Evolutionary conservation across 2,113 vertebrate genomes (phyloP), one percentile per base, ranked within the genome.

Genomic region (Diphyllodes magnificus): DNA sequence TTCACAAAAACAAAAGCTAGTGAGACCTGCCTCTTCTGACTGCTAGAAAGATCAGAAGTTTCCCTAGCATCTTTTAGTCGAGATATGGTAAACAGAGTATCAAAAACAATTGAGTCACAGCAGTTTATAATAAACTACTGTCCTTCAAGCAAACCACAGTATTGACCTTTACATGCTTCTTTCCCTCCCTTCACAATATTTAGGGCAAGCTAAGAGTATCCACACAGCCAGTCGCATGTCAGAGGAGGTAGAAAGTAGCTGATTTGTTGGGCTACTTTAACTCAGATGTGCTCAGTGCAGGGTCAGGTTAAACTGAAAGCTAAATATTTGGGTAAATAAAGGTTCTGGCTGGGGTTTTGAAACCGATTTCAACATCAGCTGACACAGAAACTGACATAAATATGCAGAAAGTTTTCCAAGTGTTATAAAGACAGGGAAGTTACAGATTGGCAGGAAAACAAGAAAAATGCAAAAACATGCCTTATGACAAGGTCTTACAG

Each of bases 261-360:
- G 56, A 88, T 21, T 33, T 79, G 27, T 53, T 57, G 30, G 49
- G n/a, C 82, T 82, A 35, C 49, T 94, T 78, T 60, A 79, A 91
- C 15, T 85, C 45, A 37, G n/a, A 65, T 64, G 15, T 30, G 49
- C 12, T 79, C 10, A 1, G 24, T 64, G 24, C 75, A 35, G 4
- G 37, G 66, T 51, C 44, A 93, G 59, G 66, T 60, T 66, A 86
- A 88, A 86, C 19, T 28, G 17, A 87, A 93, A 85, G 78, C 42
- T 82, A 91, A 92, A 84, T 87, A 49, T 76, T 92, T 89, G 68
- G 22, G 49, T 69, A 93, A 91, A 85, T 60, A 87, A 42, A 82
- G n/a, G 23, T 68, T 91, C 45, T 35, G 15, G n/a, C 35, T 92
- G 71, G 16, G 54, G 40, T 80, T 95, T 82, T 59, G 35, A 92